Conservation (phyloP, 2,113 vertebrate genomes). For the Mirza zaza region DNA sequence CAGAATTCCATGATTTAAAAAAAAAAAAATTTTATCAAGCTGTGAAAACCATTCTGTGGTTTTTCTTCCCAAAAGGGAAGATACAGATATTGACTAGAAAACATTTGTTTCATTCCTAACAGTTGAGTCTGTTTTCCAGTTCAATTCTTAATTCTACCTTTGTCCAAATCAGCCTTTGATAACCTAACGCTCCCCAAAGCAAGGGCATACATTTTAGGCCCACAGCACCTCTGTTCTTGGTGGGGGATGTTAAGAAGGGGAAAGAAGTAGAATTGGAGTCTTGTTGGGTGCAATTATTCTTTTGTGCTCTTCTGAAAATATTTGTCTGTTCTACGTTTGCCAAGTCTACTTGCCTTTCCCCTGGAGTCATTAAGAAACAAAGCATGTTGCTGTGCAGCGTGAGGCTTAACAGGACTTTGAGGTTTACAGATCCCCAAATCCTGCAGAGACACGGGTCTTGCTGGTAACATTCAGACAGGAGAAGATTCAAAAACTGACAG, state of each 20-base stretch:
- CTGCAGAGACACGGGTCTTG: slow-evolving; percentile 13
- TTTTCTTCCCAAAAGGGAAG: background rate
- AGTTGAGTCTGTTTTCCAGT: slow-evolving; percentile 35
- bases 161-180: background rate
- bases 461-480: background rate
- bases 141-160: background rate
- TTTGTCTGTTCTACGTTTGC: background rate
- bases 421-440: background rate
- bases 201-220: background rate
- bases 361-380: slow-evolving; percentile 43
- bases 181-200: background rate
- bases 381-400: background rate
- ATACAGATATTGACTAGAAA: background rate
- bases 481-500: background rate
- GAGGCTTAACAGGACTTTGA: slow-evolving; percentile 16
- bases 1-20: background rate
- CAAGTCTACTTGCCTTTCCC: background rate
- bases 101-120: background rate
- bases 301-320: slow-evolving; percentile 48
- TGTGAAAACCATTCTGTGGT: background rate
- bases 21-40: background rate
- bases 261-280: background rate
- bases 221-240: background rate
- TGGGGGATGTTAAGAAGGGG: no score
- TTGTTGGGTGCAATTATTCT: background rate